A percentile compares a stretch with the other conserved stretches of the same genome.
Evolutionary conservation across 1,140 invertebrate genomes (phyloP).

Genomic region (Archivesica marissinica): DNA sequence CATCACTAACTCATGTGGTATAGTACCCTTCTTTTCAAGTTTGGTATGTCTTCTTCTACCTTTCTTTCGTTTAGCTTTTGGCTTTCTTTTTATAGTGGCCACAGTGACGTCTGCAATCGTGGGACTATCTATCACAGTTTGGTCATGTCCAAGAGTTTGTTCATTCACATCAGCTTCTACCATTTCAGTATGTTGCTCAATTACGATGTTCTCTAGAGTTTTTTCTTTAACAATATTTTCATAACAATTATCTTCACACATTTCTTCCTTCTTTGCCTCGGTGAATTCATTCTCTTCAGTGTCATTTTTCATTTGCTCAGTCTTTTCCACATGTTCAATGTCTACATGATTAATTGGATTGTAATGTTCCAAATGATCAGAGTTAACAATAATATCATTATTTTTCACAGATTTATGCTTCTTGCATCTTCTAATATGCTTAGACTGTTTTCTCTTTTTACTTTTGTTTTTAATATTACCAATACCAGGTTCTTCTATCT

Average conservation of each 20-base stretch:
- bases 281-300: too few relatives aligned
- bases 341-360: neutral
- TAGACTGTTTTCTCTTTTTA: too few relatives aligned
- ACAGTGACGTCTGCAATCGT: too few relatives aligned
- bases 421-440: too few relatives aligned
- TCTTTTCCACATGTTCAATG: too few relatives aligned
- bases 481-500: too few relatives aligned
- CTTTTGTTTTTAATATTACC: too few relatives aligned
- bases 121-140: too few relatives aligned
- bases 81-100: conserved; percentile 9
- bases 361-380: neutral
- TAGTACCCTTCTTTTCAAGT: neutral
- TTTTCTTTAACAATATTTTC: neutral
- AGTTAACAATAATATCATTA: neutral
- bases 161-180: neutral
- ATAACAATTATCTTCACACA: neutral
- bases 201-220: neutral
- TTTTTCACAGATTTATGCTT: neutral
- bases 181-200: neutral
- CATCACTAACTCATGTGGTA: neutral
- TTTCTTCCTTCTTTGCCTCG: neutral
- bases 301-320: too few relatives aligned
- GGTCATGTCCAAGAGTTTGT: too few relatives aligned
- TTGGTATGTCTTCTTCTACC: conserved; percentile 9
- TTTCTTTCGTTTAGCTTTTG: neutral